A percentile compares a stretch with the other conserved stretches of the same genome.
Conservation (phyloP, 2,797 vertebrate species). For the Aphelocoma californica region DNA sequence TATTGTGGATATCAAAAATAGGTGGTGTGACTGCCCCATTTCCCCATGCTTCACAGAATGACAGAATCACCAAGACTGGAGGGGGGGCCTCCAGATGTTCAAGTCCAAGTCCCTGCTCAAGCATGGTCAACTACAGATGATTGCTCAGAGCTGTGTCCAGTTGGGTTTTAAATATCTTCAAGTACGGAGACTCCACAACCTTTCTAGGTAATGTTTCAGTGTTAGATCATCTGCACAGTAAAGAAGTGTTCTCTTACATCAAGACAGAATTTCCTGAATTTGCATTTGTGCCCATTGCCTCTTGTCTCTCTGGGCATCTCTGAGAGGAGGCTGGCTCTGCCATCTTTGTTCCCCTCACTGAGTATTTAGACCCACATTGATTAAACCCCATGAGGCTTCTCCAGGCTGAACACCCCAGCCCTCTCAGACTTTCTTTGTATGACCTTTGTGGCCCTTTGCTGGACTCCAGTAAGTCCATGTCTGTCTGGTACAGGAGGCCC, state of each 20-base stretch:
- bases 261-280: not conserved
- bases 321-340: not conserved
- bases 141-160: not conserved
- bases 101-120: not conserved
- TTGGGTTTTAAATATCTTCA: not conserved
- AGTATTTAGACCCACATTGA: not conserved
- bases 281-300: not conserved
- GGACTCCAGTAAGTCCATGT: not conserved
- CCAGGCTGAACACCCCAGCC: not conserved
- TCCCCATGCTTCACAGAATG: not conserved
- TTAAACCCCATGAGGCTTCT: not conserved
- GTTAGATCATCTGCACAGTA: not conserved
- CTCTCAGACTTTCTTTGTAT: not conserved
- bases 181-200: not conserved
- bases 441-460: not conserved
- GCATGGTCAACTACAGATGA: not conserved
- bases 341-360: rapidly evolving
- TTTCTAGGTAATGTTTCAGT: not conserved
- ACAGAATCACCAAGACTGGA: not conserved
- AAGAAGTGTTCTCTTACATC: not conserved
- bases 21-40: not conserved
- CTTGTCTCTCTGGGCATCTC: not conserved
- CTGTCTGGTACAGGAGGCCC: not conserved
- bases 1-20: not conserved
- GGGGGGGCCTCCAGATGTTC: not conserved